Percentiles rank a stretch among this genome's conserved stretches.
phyloP scores from a whole-genome alignment of 2,888 invertebrate species.

The Graphium colonna region DNA sequence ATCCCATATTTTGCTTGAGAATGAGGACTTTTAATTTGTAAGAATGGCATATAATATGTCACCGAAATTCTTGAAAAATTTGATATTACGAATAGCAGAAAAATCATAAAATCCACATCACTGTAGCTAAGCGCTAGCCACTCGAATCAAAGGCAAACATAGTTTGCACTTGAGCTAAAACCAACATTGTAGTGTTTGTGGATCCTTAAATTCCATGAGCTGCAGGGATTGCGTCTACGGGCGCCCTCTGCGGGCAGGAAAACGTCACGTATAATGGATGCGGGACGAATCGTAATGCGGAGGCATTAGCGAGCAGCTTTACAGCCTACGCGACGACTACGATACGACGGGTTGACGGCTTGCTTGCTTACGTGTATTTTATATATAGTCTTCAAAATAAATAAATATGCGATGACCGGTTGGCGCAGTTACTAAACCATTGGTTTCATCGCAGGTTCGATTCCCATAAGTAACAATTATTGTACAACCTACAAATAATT shows the following conservation, averaged over 20 bases:
- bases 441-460: too few relatives aligned
- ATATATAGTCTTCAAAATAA: too few relatives aligned
- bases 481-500: too few relatives aligned
- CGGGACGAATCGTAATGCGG: conserved; percentile 44
- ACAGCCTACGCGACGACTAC: conserved; percentile 12
- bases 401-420: too few relatives aligned
- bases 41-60: too few relatives aligned
- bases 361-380: too few relatives aligned
- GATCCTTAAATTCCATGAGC: conserved; percentile 20
- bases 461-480: too few relatives aligned
- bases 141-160: conserved; percentile 16
- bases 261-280: conserved; percentile 50
- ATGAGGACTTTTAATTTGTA: too few relatives aligned
- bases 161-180: conserved; percentile 33
- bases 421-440: too few relatives aligned
- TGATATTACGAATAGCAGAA: neutral
- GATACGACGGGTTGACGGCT: conserved; percentile 7
- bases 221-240: conserved; percentile 26
- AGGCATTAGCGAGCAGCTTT: conserved; percentile 26
- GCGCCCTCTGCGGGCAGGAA: conserved; percentile 49
- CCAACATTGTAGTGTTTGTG: conserved; percentile 40
- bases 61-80: too few relatives aligned
- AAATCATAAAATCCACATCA: neutral
- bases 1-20: too few relatives aligned
- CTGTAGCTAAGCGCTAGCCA: neutral